These are phyloP conservation scores for Gambusia yucatana DNA, from an alignment of 2,797 vertebrate genomes.

Conservation along the genomic window DNA sequence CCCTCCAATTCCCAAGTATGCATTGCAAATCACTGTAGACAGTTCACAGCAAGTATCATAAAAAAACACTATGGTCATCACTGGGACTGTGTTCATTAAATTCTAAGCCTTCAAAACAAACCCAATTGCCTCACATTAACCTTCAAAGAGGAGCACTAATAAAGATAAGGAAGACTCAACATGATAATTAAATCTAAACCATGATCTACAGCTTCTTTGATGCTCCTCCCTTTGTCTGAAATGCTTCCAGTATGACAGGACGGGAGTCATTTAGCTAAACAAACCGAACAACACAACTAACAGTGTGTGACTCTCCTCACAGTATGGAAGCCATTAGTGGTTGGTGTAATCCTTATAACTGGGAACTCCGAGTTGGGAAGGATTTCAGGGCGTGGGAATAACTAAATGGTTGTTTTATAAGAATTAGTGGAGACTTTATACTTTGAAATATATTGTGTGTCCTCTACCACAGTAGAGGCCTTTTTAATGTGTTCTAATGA, in stretches of 20 bases:
- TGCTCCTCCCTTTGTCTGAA: conserved; percentile 3
- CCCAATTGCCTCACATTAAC: not conserved
- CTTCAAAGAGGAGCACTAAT: conserved; percentile 4
- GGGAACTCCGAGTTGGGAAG: not conserved
- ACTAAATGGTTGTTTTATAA: not conserved
- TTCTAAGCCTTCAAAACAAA: conserved; percentile 4
- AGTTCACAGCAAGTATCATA: not conserved
- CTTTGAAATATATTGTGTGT: not conserved
- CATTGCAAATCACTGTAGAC: not conserved
- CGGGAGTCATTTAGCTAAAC: not conserved
- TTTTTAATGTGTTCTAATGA: not conserved
- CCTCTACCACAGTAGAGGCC: not conserved
- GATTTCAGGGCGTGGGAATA: not conserved
- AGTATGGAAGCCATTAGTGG: conserved; percentile 1
- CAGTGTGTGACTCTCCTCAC: not conserved
- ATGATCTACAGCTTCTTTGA: conserved; percentile 9
- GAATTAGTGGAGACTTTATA: not conserved
- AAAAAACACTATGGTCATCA: not conserved
- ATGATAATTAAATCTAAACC: conserved; percentile 5
- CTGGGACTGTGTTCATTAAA: not conserved
- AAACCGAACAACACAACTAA: not conserved
- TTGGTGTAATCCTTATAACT: conserved; percentile 1
- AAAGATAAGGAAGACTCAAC: not conserved
- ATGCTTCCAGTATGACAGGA: not conserved
- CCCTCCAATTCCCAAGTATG: not conserved